Evolutionary conservation across 1,140 invertebrate species (phyloP).

Genomic region (Harpegnathos saltator): DNA sequence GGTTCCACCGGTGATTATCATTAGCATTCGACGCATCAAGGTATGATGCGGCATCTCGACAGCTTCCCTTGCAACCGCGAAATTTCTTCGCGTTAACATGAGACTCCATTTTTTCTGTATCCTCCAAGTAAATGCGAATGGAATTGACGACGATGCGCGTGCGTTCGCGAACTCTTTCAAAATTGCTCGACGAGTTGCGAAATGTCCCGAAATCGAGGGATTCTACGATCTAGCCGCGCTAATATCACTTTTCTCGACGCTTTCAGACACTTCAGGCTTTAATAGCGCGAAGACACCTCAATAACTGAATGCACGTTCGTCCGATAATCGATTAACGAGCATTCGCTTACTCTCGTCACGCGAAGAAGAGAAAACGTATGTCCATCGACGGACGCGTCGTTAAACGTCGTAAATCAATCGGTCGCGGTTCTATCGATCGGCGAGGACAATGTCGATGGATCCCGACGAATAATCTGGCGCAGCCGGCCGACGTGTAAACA

Average conservation of each 20-base stretch:
- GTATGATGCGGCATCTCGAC: too few relatives aligned
- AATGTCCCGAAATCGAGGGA: not conserved
- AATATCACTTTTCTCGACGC: not conserved
- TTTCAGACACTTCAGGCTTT: not conserved
- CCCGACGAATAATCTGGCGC: constrained; percentile 48
- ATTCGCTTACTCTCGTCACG: constrained; percentile 48
- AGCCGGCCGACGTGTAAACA: constrained; percentile 15
- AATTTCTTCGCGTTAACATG: too few relatives aligned
- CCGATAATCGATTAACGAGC: constrained; percentile 68
- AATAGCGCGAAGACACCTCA: constrained; percentile 31
- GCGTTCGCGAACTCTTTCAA: not conserved
- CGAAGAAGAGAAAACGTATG: constrained; percentile 51
- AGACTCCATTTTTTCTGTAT: too few relatives aligned
- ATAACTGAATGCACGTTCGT: not conserved
- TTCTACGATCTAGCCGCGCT: not conserved
- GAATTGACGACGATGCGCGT: too few relatives aligned
- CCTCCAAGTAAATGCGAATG: too few relatives aligned
- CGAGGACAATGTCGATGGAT: constrained; percentile 70
- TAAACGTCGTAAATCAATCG: constrained; percentile 74
- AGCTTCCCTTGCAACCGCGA: too few relatives aligned
- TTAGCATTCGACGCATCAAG: too few relatives aligned
- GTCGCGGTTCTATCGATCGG: constrained; percentile 34
- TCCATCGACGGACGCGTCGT: constrained; percentile 47
- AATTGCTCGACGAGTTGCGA: not conserved
- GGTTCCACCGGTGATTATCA: too few relatives aligned